These are phyloP conservation scores for Eulemur coronatus DNA, from an alignment of 2,797 vertebrate genomes.

Conservation along the genomic window DNA sequence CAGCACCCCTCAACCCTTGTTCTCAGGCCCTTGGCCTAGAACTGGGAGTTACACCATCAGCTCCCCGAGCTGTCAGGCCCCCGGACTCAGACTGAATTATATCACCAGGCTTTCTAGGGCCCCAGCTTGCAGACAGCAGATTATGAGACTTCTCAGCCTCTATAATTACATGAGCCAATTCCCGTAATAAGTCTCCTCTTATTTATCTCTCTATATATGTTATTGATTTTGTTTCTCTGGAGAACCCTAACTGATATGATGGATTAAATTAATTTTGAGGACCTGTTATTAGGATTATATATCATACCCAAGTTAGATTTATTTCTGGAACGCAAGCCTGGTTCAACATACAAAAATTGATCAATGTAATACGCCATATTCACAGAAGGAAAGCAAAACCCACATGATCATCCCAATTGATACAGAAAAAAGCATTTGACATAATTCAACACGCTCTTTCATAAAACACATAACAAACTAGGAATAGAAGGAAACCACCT, in stretches of 20 bases:
- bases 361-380: neutral
- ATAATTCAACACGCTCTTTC: neutral
- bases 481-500: neutral
- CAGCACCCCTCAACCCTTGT: neutral
- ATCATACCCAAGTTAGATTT: neutral
- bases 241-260: neutral
- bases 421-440: neutral
- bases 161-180: neutral
- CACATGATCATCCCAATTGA: neutral
- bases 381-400: neutral
- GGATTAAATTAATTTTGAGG: neutral
- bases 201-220: neutral
- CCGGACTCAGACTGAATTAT: neutral
- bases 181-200: neutral
- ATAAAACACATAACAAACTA: neutral
- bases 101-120: neutral
- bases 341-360: neutral
- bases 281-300: neutral
- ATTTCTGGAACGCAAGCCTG: neutral
- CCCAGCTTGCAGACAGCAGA: neutral
- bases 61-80: neutral
- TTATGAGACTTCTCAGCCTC: neutral
- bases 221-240: neutral
- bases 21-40: neutral
- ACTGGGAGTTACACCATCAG: neutral